Conservation (phyloP, 1,140 invertebrate species). For the Lepidurus couesii region DNA sequence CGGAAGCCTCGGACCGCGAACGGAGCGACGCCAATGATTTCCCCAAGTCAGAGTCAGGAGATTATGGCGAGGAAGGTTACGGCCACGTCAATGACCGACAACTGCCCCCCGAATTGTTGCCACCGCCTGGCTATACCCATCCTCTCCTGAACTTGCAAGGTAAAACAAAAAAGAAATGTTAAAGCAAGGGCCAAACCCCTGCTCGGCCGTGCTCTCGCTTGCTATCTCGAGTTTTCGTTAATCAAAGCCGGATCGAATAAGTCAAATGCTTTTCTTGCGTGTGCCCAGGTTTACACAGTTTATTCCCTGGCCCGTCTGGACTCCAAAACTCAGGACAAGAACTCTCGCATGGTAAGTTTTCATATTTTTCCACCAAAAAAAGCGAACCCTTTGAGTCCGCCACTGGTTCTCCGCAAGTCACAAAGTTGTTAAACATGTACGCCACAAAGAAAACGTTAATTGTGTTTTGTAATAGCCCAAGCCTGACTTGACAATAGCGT, state of each 20-base stretch:
- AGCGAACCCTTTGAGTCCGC: not conserved
- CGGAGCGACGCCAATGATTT: conserved; percentile 33
- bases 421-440: not conserved
- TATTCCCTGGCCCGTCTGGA: conserved; percentile 75
- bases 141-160: conserved; percentile 35
- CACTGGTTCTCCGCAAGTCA: not conserved
- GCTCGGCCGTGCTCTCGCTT: too few species aligned
- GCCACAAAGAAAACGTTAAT: conserved; percentile 5
- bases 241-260: not conserved
- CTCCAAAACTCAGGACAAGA: conserved; percentile 52
- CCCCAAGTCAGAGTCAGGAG: conserved; percentile 26
- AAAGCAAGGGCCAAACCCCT: too few species aligned
- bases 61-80: conserved; percentile 11
- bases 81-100: conserved; percentile 26
- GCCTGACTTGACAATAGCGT: conserved; percentile 5
- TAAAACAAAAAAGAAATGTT: not conserved
- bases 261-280: conserved; percentile 19
- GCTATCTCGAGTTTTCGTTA: too few species aligned
- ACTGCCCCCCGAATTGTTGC: conserved; percentile 24
- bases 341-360: conserved; percentile 53
- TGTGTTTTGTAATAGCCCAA: conserved; percentile 4
- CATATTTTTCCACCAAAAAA: conserved; percentile 51
- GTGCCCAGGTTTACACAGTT: conserved; percentile 51
- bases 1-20: conserved; percentile 34
- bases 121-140: conserved; percentile 32